phyloP scores from a whole-genome alignment of 2,797 vertebrate species.

The Poecilia picta region DNA sequence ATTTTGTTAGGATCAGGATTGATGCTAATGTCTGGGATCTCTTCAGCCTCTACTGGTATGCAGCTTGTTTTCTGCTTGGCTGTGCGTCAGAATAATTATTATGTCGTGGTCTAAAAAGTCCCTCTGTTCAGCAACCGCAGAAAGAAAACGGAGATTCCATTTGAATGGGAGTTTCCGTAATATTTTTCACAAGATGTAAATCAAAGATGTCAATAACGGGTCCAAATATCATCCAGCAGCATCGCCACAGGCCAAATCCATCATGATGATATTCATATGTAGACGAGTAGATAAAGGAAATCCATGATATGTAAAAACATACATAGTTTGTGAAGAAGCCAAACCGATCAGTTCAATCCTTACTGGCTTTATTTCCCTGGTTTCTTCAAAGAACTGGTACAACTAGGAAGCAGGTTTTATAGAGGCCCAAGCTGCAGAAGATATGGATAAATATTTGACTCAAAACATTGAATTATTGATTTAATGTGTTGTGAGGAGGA shows the following conservation, averaged over 20 bases:
- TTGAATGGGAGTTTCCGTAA: not conserved
- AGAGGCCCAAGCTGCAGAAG: not conserved
- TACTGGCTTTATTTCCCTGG: not conserved
- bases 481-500: no score
- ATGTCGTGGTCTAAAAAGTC: not conserved
- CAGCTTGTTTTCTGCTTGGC: not conserved
- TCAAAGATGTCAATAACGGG: not conserved
- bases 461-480: not conserved
- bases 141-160: not conserved
- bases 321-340: not conserved
- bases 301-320: not conserved
- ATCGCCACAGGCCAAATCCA: not conserved
- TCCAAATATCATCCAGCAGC: not conserved
- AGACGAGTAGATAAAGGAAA: not conserved
- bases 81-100: not conserved
- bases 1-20: not conserved
- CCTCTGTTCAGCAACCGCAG: not conserved
- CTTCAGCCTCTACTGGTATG: not conserved
- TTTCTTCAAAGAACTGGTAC: not conserved
- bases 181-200: slow-evolving; percentile 5
- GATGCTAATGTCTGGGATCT: not conserved
- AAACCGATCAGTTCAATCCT: not conserved
- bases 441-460: not conserved
- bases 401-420: not conserved
- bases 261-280: not conserved